Base-by-base conservation (phyloP, 1,140 invertebrate genomes). In the Anagrus nilaparvatae region DNA sequence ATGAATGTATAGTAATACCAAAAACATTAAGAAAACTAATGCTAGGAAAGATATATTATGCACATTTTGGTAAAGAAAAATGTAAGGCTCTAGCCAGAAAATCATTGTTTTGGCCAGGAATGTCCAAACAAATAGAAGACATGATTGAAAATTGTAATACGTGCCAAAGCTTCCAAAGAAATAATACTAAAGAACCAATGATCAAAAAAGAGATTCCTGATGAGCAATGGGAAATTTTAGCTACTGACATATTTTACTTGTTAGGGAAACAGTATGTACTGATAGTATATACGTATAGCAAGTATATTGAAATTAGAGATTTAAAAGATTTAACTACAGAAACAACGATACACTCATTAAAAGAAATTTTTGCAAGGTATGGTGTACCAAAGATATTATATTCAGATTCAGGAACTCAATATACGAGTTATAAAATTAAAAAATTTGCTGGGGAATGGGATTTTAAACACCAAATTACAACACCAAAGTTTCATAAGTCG, bases 111-210 rank as follows among this genome's bases (percentile, higher is more conserved):
- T n/a, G n/a, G n/a, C n/a, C n/a, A n/a, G n/a, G n/a, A n/a, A n/a
- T n/a, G n/a, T n/a, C n/a, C n/a, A 37, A 58, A 28, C 54, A 72
- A 30, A 67, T 73, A 23, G 55, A 59, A 56, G 49, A 65, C 32
- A 46, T 56, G 13, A 50, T 72, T 16, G 35, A 41, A 17, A 56
- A 55, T 42, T 71, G 68, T 56, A 28, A 48, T 29, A 50, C 44
- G 29, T 71, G 69, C 52, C 4, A 45, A 23, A 55, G 49, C 41
- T 55, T 51, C 51, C 37, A 36, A 32, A 49, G 43, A 10, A 44
- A 38, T 13, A 56, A 58, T 39, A 10, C 36, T 16, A 57, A 61
- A 50, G 56, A 68, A 48, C 55, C 62, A 9, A 36, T 68, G 41
- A 43, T 51, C 13, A 53, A 3, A n/a, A n/a, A n/a, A n/a, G n/a